Evolutionary conservation across 2,113 vertebrate species (phyloP).

Genomic region (Indri indri): DNA sequence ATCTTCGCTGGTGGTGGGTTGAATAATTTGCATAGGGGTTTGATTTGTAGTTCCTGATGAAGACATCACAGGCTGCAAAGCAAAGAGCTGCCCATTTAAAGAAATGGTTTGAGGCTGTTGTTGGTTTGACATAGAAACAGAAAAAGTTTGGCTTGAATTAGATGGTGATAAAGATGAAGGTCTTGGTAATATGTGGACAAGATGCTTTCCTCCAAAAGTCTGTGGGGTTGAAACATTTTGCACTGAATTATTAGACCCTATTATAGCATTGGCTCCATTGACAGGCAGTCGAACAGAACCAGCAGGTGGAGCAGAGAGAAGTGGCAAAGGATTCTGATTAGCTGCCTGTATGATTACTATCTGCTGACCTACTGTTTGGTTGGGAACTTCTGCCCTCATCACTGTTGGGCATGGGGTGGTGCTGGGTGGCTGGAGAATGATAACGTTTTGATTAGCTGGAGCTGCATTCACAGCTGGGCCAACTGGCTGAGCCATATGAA

Average conservation of each 20-base stretch:
- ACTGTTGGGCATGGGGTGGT: constrained; percentile 87
- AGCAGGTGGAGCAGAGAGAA: constrained; percentile 86
- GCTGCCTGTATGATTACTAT: constrained; percentile 98
- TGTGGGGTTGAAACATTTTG: constrained; percentile 87
- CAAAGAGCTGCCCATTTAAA: constrained; percentile 97
- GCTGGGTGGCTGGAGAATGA: constrained; percentile 95
- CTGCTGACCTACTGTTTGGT: constrained; percentile 93
- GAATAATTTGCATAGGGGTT: constrained; percentile 94
- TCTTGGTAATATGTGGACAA: constrained; percentile 96
- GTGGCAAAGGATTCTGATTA: constrained; percentile 90
- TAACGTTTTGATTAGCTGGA: constrained; percentile 92
- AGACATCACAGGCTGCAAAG: constrained; percentile 94
- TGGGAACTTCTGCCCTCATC: constrained; percentile 91
- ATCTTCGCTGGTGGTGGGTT: constrained; percentile 95
- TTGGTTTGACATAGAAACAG: constrained; percentile 84
- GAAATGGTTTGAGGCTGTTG: constrained; percentile 95
- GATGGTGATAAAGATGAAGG: constrained; percentile 86
- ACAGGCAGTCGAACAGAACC: constrained; percentile 84
- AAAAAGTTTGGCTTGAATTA: constrained; percentile 81
- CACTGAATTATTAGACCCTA: constrained; percentile 82
- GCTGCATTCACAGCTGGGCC: constrained; percentile 87
- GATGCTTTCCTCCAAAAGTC: constrained; percentile 94
- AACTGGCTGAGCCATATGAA: constrained; percentile 92
- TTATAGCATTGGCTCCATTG: constrained; percentile 82
- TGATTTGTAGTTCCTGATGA: constrained; percentile 89